phyloP scores from a whole-genome alignment of 1,140 invertebrate genomes.

The Periplaneta americana region DNA sequence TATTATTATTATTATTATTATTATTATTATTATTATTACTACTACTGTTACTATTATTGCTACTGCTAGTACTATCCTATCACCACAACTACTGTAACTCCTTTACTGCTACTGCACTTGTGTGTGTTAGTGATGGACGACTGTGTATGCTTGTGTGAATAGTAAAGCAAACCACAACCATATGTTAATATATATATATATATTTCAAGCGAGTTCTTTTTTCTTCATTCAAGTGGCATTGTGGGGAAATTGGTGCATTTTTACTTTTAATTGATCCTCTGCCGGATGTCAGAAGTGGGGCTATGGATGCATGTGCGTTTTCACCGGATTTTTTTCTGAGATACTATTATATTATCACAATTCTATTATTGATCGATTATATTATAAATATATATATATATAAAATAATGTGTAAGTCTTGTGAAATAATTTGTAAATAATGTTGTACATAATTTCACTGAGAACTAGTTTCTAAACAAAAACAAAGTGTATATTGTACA shows the following conservation, averaged over 20 bases:
- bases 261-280: slow-evolving; percentile 2
- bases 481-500: slow-evolving; percentile 17
- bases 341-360: slow-evolving; percentile 6
- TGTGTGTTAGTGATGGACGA: not conserved
- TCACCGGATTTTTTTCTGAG: slow-evolving; percentile 4
- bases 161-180: not conserved
- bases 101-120: too few species aligned
- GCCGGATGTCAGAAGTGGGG: not conserved
- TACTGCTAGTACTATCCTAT: too few species aligned
- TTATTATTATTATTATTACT: not conserved
- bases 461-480: slow-evolving; percentile 16
- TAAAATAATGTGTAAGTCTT: not conserved
- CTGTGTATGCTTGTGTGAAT: not conserved
- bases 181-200: not conserved
- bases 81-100: too few species aligned
- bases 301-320: slow-evolving; percentile 12
- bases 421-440: slow-evolving; percentile 16
- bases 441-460: slow-evolving; percentile 13
- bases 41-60: not conserved
- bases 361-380: slow-evolving; percentile 14
- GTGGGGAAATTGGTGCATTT: slow-evolving; percentile 15
- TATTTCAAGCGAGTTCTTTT: slow-evolving; percentile 4
- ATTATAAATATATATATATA: slow-evolving; percentile 13
- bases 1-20: too few species aligned
- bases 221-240: slow-evolving; percentile 1